Conservation (phyloP, 1,140 invertebrate species). For the Drosophila santomea region DNA sequence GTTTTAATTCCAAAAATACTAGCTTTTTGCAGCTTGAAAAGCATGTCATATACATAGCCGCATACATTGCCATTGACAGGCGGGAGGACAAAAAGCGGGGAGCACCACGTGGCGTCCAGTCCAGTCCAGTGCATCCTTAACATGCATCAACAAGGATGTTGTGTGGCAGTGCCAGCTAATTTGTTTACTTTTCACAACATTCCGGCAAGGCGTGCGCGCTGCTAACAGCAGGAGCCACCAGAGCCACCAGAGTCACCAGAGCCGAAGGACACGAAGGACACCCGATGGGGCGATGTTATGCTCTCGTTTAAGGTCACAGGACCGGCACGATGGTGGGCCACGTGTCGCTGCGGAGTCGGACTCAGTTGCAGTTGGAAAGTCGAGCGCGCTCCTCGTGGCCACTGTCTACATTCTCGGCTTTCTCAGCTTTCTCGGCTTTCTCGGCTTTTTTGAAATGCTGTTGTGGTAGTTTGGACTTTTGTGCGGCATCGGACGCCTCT, state of each 20-base stretch:
- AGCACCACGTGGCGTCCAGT: constrained; percentile 4
- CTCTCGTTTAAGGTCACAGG: constrained; percentile 19
- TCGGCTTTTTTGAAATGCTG: not conserved
- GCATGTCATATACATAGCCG: not conserved
- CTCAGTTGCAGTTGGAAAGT: constrained; percentile 41
- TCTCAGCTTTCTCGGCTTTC: too few species aligned
- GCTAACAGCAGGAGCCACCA: constrained; percentile 15
- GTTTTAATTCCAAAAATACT: too few species aligned
- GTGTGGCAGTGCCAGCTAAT: constrained; percentile 3
- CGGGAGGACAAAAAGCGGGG: not conserved
- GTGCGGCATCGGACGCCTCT: constrained; percentile 4
- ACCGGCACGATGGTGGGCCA: constrained; percentile 14
- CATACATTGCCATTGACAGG: not conserved
- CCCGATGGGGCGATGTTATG: constrained; percentile 41
- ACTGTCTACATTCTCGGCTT: too few species aligned
- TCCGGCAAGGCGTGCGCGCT: constrained; percentile 47
- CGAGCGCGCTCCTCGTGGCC: constrained; percentile 26
- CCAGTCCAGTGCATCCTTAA: not conserved
- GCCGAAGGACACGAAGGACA: constrained; percentile 6
- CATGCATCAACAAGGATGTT: not conserved
- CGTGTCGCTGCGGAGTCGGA: constrained; percentile 12
- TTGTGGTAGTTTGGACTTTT: constrained; percentile 1
- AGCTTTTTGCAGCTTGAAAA: too few species aligned
- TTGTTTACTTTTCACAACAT: constrained; percentile 71
- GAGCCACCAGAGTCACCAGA: not conserved